Conservation (phyloP, 2,888 invertebrate species). For the Glomeris marginata region DNA sequence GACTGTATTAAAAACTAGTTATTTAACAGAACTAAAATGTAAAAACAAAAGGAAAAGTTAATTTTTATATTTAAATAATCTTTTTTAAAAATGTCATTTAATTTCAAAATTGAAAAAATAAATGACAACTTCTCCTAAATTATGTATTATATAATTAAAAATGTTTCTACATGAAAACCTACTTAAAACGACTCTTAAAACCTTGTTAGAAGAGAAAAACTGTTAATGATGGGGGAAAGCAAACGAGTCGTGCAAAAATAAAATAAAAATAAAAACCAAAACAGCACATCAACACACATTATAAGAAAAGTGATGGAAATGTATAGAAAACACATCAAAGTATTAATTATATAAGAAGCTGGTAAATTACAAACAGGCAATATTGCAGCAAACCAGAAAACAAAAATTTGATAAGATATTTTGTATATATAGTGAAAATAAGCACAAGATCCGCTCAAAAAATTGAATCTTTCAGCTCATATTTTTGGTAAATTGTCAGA, state of each 20-base stretch:
- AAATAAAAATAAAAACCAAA: conserved; percentile 2
- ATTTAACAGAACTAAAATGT: too few relatives aligned
- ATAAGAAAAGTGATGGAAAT: conserved; percentile 7
- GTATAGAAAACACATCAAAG: conserved; percentile 5
- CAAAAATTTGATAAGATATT: neutral
- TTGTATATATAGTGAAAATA: too few relatives aligned
- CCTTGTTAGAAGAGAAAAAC: conserved; percentile 8
- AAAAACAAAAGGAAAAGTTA: too few relatives aligned
- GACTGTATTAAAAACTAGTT: too few relatives aligned
- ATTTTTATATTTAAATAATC: too few relatives aligned
- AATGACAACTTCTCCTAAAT: too few relatives aligned
- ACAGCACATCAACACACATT: conserved; percentile 7
- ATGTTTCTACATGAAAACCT: too few relatives aligned
- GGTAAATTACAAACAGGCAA: conserved; percentile 3
- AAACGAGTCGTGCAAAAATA: conserved; percentile 6
- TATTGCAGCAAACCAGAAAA: conserved; percentile 6
- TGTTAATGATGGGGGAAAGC: conserved; percentile 5
- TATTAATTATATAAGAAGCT: conserved; percentile 5
- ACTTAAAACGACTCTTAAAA: conserved; percentile 11
- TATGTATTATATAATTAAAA: too few relatives aligned
- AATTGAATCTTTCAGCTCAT: neutral
- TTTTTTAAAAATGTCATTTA: too few relatives aligned
- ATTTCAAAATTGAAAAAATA: too few relatives aligned
- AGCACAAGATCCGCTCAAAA: neutral
- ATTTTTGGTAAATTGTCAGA: too few relatives aligned